A percentile compares a stretch with the other conserved stretches of the same genome.
phyloP scores from a whole-genome alignment of 2,888 invertebrate genomes.

The Cistogaster globosa region DNA sequence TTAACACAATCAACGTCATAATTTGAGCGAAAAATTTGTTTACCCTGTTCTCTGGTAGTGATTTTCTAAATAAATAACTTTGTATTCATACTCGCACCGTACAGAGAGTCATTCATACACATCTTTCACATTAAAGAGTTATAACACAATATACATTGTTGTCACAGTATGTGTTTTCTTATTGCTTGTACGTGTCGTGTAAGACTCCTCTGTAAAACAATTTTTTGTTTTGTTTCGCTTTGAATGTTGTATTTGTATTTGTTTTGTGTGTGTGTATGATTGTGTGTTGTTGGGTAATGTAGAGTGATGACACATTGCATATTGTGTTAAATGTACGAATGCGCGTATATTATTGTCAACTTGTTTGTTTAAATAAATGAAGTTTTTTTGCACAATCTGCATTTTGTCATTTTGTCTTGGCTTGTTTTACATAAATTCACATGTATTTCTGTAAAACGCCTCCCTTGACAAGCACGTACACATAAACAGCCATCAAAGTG shows the following conservation, averaged over 20 bases:
- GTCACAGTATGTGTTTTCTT: conserved; percentile 40
- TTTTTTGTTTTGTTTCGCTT: conserved; percentile 25
- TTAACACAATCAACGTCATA: neutral
- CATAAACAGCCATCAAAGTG: conserved; percentile 37
- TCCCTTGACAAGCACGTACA: neutral
- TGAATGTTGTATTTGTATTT: no score
- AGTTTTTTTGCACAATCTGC: conserved; percentile 40
- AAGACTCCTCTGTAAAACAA: neutral
- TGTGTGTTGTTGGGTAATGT: neutral
- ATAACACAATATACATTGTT: conserved; percentile 59
- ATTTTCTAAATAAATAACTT: conserved; percentile 50
- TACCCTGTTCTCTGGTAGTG: neutral
- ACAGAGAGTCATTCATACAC: conserved; percentile 3
- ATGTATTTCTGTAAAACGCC: conserved; percentile 37
- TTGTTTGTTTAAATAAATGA: neutral
- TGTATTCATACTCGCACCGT: conserved; percentile 56
- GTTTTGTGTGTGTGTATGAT: neutral
- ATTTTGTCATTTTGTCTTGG: conserved; percentile 52
- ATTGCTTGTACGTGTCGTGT: conserved; percentile 48
- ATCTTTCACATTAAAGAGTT: conserved; percentile 44
- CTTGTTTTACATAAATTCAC: conserved; percentile 64
- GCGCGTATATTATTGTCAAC: conserved; percentile 19
- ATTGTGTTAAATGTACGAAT: conserved; percentile 50
- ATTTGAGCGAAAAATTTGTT: neutral
- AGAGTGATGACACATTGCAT: conserved; percentile 53